phyloP scores from a whole-genome alignment of 2,113 vertebrate genomes.

The Benitochromis conjunctus region DNA sequence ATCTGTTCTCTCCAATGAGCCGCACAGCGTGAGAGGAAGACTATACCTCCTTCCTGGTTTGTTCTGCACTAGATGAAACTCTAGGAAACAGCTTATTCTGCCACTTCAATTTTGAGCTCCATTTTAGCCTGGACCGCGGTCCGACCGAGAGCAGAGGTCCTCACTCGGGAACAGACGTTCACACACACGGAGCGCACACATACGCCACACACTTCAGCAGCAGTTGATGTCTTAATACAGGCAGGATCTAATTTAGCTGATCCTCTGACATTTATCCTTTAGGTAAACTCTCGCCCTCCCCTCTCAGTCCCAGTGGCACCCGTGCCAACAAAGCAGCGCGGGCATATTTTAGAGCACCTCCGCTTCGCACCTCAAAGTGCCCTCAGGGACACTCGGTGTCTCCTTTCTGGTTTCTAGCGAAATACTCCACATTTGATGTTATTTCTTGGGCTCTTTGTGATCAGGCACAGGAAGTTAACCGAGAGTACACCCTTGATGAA shows the following conservation, averaged over 20 bases:
- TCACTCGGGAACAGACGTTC: background rate
- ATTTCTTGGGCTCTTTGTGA: constrained; percentile 52
- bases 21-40: background rate
- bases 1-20: background rate
- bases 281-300: constrained; percentile 67
- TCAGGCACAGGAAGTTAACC: constrained; percentile 42
- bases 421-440: constrained; percentile 47
- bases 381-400: constrained; percentile 35
- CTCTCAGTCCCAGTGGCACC: constrained; percentile 37
- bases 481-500: constrained; percentile 35
- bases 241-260: constrained; percentile 69
- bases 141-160: constrained; percentile 44
- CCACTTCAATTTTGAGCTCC: constrained; percentile 57
- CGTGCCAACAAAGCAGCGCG: constrained; percentile 40
- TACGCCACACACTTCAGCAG: constrained; percentile 39
- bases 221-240: constrained; percentile 72
- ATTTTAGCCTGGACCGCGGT: constrained; percentile 52
- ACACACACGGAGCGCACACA: background rate
- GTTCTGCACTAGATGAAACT: constrained; percentile 51
- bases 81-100: constrained; percentile 52
- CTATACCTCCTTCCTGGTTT: constrained; percentile 35
- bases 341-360: constrained; percentile 45
- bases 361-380: constrained; percentile 43
- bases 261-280: constrained; percentile 76
- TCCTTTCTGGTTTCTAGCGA: constrained; percentile 21